Evolutionary conservation across 2,113 vertebrate genomes (phyloP).

Genomic region (Bungarus multicinctus): DNA sequence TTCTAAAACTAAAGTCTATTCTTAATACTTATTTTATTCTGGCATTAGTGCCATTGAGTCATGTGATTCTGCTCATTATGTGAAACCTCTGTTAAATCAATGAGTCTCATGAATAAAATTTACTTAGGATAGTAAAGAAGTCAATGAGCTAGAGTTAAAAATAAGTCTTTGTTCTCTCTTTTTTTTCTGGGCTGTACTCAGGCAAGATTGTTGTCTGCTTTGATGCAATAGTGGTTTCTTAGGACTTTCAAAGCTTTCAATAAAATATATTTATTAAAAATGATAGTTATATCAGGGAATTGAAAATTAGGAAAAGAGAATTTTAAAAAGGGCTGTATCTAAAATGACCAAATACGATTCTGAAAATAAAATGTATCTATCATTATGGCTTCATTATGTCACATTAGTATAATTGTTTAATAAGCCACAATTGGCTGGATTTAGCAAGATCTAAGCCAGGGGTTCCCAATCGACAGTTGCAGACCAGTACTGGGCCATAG

Average conservation of each 20-base stretch:
- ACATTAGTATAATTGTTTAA: background rate
- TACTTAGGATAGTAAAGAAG: background rate
- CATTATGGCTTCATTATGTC: background rate
- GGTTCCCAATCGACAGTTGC: background rate
- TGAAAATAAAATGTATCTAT: background rate
- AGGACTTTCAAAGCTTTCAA: background rate
- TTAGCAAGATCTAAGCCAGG: background rate
- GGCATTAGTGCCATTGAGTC: background rate
- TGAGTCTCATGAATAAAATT: background rate
- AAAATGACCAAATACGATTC: background rate
- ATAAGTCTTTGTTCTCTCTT: background rate
- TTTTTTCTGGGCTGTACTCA: background rate
- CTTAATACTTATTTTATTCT: background rate
- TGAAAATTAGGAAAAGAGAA: background rate
- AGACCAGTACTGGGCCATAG: too few species aligned
- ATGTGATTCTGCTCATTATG: background rate
- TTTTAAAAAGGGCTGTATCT: background rate
- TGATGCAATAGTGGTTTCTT: background rate
- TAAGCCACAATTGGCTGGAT: background rate
- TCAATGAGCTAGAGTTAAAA: background rate
- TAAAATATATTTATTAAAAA: background rate
- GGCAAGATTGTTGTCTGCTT: background rate
- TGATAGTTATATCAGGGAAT: background rate
- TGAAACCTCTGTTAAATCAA: background rate
- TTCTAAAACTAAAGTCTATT: background rate